phyloP scores from a whole-genome alignment of 2,113 vertebrate species.

The Heterochromis multidens region DNA sequence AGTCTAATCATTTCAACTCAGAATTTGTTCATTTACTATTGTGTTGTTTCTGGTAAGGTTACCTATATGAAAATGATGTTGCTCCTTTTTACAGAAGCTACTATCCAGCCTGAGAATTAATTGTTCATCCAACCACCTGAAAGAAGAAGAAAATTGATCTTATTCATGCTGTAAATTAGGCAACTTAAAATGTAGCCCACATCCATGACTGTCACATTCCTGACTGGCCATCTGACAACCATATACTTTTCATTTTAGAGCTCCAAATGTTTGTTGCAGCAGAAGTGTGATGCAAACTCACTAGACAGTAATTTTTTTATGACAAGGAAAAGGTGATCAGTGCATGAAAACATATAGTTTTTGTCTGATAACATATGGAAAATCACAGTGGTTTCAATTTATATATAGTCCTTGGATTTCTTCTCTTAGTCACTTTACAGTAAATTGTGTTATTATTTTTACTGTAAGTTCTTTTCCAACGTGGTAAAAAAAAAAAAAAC shows the following conservation, averaged over 20 bases:
- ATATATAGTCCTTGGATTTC: neutral
- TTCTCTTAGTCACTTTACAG: fast-evolving
- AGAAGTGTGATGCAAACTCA: neutral
- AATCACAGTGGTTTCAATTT: neutral
- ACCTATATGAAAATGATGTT: neutral
- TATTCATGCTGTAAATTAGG: neutral
- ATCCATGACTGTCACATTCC: neutral
- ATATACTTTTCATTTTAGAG: neutral
- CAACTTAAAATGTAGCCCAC: neutral
- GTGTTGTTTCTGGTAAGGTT: neutral
- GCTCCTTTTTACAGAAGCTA: neutral
- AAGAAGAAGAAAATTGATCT: neutral
- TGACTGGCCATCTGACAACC: fast-evolving
- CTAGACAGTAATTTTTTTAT: neutral
- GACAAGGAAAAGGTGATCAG: fast-evolving
- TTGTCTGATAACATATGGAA: neutral
- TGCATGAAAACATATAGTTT: fast-evolving
- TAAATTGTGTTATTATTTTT: fast-evolving
- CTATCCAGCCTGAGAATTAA: neutral
- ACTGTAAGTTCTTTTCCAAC: fast-evolving
- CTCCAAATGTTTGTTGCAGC: no score
- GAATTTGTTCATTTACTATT: neutral
- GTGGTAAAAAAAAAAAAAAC: neutral
- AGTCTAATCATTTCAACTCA: no score
- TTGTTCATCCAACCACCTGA: fast-evolving